Evolutionary conservation across 2,888 invertebrate genomes (phyloP).

Genomic region (Brachyopa scutellaris): DNA sequence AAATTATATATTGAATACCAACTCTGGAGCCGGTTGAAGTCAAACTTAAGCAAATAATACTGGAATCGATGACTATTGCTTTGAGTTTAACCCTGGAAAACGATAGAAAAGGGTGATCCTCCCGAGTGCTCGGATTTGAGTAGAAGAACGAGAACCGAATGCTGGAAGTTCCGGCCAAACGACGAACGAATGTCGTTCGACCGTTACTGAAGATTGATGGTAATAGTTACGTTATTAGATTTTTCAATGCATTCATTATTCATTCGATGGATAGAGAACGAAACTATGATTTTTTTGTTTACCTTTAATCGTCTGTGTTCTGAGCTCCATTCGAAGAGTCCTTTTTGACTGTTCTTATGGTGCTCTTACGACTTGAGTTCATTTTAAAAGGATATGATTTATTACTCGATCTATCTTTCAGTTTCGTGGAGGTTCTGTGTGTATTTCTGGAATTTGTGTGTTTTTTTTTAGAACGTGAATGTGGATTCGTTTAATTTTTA

Average conservation of each 20-base stretch:
- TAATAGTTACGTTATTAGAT: conserved; percentile 72
- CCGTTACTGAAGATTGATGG: conserved; percentile 67
- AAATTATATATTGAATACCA: conserved; percentile 26
- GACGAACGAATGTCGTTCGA: conserved; percentile 59
- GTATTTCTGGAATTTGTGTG: not conserved
- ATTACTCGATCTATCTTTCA: too few species aligned
- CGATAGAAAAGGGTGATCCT: too few species aligned
- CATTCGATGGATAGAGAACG: conserved; percentile 55
- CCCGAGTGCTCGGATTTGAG: not conserved
- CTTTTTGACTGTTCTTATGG: conserved; percentile 46
- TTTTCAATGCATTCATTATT: conserved; percentile 72
- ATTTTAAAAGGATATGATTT: conserved; percentile 68
- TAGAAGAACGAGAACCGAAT: conserved; percentile 5
- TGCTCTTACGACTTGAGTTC: conserved; percentile 46
- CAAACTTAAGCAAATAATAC: conserved; percentile 32
- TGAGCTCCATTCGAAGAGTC: conserved; percentile 11
- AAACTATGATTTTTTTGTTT: conserved; percentile 33
- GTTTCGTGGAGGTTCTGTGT: conserved; percentile 47
- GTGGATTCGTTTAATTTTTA: not conserved
- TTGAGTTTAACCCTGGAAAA: conserved; percentile 40
- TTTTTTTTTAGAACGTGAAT: conserved; percentile 4
- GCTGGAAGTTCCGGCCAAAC: conserved; percentile 1
- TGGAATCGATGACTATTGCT: conserved; percentile 51
- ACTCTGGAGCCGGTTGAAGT: conserved; percentile 14
- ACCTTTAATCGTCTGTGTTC: not conserved